These are phyloP conservation scores for Bujurquina vittata DNA, from an alignment of 2,113 vertebrate species.

Conservation along the genomic window DNA sequence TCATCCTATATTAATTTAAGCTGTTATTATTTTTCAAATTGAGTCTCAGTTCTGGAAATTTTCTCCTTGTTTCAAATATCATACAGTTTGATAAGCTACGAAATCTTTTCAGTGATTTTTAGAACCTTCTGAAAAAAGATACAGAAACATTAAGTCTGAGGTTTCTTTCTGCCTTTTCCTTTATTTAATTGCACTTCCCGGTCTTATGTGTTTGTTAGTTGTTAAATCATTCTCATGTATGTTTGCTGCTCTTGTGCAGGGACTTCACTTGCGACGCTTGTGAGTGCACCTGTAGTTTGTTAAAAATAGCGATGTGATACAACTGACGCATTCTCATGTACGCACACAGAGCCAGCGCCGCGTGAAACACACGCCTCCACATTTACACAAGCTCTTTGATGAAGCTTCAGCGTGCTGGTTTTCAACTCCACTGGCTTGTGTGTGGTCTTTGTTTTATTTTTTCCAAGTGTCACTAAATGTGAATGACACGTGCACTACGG, in stretches of 20 bases:
- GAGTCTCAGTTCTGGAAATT: background rate
- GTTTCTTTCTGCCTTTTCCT: background rate
- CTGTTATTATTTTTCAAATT: background rate
- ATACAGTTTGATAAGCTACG: background rate
- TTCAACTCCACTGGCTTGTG: constrained; percentile 19
- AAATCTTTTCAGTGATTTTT: background rate
- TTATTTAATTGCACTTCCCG: background rate
- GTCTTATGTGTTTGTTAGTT: background rate
- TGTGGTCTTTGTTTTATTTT: constrained; percentile 21
- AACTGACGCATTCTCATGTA: background rate
- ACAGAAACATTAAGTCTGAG: background rate
- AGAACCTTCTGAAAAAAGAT: background rate
- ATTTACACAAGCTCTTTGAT: background rate
- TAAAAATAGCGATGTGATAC: background rate
- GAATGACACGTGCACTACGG: constrained; percentile 14
- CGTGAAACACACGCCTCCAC: background rate
- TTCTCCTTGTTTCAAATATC: background rate
- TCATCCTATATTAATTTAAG: no score
- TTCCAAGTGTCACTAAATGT: constrained; percentile 17
- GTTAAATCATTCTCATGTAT: background rate
- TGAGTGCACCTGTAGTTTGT: background rate
- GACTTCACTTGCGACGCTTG: background rate
- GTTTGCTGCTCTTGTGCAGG: background rate
- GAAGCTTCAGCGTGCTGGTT: background rate
- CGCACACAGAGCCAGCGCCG: background rate